Evolutionary conservation across 92 coral and sea anemone genomes (phyloP).

Genomic region (Galaxea fascicularis): DNA sequence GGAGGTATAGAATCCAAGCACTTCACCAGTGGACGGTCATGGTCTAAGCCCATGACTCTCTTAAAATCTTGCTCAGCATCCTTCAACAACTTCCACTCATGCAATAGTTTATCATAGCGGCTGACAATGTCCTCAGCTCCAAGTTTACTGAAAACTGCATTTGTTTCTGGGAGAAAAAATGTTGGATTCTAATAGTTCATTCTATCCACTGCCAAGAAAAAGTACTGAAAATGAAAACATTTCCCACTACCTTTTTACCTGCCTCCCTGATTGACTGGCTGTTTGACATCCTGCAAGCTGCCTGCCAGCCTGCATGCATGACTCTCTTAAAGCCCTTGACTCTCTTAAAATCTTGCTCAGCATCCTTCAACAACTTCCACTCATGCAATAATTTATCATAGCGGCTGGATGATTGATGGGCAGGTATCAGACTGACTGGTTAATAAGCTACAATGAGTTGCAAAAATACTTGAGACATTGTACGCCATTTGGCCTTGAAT

Average conservation of each 20-base stretch:
- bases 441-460: too few species aligned
- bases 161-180: conserved; percentile 69
- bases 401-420: too few species aligned
- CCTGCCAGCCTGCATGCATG: too few species aligned
- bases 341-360: conserved; percentile 84
- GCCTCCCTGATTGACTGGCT: too few species aligned
- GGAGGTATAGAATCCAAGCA: conserved; percentile 92
- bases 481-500: too few species aligned
- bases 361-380: conserved; percentile 55
- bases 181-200: too few species aligned
- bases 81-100: conserved; percentile 8
- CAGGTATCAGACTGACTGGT: too few species aligned
- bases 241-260: not conserved
- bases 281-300: too few species aligned
- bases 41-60: conserved; percentile 88
- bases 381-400: too few species aligned
- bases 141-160: conserved; percentile 81
- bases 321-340: conserved; percentile 93
- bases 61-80: conserved; percentile 91
- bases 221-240: too few species aligned
- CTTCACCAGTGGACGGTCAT: conserved; percentile 80
- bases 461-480: too few species aligned
- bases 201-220: not conserved
- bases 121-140: conserved; percentile 80
- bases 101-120: too few species aligned